These are phyloP conservation scores for Camponotus vicinus DNA, from an alignment of 1,140 invertebrate species.

Conservation along the genomic window DNA sequence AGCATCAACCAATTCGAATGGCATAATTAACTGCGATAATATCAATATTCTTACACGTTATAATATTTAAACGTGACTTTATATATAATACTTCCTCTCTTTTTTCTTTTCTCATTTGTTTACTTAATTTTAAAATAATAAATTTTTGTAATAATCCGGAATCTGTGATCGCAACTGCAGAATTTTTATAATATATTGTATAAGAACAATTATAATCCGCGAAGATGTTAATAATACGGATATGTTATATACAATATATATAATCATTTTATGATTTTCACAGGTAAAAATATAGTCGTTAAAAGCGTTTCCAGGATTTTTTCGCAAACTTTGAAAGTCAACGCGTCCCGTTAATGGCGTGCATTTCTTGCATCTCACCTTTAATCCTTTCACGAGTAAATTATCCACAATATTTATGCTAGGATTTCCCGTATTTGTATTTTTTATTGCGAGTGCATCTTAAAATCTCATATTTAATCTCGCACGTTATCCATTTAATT, in stretches of 20 bases:
- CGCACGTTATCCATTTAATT: conserved; percentile 46
- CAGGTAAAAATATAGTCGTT: conserved; percentile 17
- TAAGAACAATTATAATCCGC: neutral
- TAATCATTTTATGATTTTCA: neutral
- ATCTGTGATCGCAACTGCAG: neutral
- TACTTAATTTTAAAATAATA: neutral
- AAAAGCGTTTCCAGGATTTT: conserved; percentile 34
- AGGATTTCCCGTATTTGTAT: conserved; percentile 4
- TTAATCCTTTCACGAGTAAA: conserved; percentile 47
- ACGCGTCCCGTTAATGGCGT: conserved; percentile 39
- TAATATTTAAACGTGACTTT: neutral
- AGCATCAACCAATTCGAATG: neutral
- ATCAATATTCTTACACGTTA: neutral
- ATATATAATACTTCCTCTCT: neutral
- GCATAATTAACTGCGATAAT: neutral
- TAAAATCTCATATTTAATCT: conserved; percentile 51
- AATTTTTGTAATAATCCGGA: neutral
- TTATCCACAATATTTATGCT: conserved; percentile 38
- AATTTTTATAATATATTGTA: neutral
- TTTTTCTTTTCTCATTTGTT: neutral
- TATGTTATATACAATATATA: neutral
- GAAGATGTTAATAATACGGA: conserved; percentile 8
- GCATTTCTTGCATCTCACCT: conserved; percentile 23
- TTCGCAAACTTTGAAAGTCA: conserved; percentile 15
- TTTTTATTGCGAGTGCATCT: conserved; percentile 21